Conservation (phyloP, 1,140 invertebrate genomes). For the Anastrepha ludens region DNA sequence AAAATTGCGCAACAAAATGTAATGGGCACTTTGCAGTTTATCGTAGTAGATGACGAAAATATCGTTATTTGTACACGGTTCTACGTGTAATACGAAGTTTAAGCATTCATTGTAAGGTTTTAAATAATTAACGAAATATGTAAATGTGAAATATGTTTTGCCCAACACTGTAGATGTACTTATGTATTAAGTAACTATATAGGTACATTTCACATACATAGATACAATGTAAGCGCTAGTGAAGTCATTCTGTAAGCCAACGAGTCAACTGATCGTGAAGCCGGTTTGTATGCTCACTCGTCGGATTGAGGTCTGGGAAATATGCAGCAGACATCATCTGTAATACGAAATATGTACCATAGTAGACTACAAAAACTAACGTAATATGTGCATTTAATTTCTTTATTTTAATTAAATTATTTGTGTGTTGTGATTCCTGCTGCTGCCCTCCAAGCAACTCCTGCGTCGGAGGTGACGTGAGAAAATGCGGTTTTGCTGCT, state of each 20-base stretch:
- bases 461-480: background rate
- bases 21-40: too few species aligned
- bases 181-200: background rate
- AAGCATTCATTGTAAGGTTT: too few species aligned
- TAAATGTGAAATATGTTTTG: too few species aligned
- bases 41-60: too few species aligned
- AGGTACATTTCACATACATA: background rate
- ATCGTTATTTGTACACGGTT: too few species aligned
- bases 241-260: background rate
- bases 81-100: too few species aligned
- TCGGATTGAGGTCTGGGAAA: constrained; percentile 2
- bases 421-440: constrained; percentile 31
- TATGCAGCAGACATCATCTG: background rate
- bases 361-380: background rate
- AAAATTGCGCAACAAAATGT: too few species aligned
- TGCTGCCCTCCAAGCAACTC: background rate
- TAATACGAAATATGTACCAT: background rate
- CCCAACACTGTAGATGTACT: background rate
- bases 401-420: constrained; percentile 52
- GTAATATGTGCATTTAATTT: constrained; percentile 21
- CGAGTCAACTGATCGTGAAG: constrained; percentile 11
- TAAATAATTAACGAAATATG: too few species aligned
- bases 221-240: background rate
- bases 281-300: constrained; percentile 26
- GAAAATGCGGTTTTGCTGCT: constrained; percentile 51